These are phyloP conservation scores for Falco rusticolus DNA, from an alignment of 2,797 vertebrate species.

Conservation along the genomic window DNA sequence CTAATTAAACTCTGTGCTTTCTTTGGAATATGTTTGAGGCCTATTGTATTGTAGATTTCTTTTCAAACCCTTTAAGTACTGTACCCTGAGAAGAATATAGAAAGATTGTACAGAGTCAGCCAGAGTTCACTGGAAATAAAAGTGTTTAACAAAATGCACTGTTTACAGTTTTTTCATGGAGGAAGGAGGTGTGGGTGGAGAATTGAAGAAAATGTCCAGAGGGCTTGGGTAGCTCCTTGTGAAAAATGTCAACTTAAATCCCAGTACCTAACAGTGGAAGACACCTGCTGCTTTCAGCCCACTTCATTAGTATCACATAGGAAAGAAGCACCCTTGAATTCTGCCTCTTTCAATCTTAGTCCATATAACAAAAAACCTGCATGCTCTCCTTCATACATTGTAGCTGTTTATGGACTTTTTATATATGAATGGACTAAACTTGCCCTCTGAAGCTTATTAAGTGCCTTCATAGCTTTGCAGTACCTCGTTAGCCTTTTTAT, in stretches of 20 bases:
- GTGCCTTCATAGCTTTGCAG: background rate
- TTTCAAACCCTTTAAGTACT: background rate
- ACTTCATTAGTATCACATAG: background rate
- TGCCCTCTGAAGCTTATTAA: background rate
- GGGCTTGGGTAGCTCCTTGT: background rate
- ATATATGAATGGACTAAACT: background rate
- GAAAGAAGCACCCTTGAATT: background rate
- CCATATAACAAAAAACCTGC: background rate
- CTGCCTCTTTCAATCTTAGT: background rate
- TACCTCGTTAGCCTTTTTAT: background rate
- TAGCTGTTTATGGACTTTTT: background rate
- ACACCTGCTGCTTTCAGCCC: background rate
- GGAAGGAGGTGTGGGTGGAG: rapidly evolving
- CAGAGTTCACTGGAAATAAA: background rate
- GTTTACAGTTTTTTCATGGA: background rate
- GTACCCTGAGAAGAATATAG: background rate
- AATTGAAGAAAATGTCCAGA: background rate
- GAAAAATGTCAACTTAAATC: background rate
- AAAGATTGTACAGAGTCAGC: background rate
- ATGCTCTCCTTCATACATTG: background rate
- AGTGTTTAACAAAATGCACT: background rate
- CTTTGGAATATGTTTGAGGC: background rate
- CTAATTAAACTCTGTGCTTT: background rate
- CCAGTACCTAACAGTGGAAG: background rate
- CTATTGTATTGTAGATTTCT: background rate